These are phyloP conservation scores for Mystacornis crossleyi DNA, from an alignment of 2,113 vertebrate species.

Conservation along the genomic window DNA sequence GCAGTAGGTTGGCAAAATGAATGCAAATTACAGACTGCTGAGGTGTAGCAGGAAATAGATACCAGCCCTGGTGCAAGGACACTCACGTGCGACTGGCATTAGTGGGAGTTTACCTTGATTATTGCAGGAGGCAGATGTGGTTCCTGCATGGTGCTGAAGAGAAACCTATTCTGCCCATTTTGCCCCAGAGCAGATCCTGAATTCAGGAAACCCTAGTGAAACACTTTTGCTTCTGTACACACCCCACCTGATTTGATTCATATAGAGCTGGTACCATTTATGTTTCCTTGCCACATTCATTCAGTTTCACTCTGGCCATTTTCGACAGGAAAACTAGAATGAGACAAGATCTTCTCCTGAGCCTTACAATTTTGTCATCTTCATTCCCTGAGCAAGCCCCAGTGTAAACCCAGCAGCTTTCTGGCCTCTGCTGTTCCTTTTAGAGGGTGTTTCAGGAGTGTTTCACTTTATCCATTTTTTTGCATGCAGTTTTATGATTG, in stretches of 20 bases:
- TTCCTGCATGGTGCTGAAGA: neutral
- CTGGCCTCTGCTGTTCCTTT: neutral
- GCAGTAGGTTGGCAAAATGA: slow-evolving; percentile 20
- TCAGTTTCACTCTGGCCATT: neutral
- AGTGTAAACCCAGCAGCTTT: neutral
- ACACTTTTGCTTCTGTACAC: neutral
- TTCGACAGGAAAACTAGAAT: neutral
- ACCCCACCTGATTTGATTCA: neutral
- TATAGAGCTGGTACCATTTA: neutral
- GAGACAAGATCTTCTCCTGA: neutral
- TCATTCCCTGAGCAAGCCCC: neutral
- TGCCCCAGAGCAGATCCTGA: neutral
- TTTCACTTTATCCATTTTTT: neutral
- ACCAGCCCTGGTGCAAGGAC: neutral
- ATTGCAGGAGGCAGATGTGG: neutral
- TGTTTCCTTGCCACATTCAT: neutral
- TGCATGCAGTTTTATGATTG: neutral
- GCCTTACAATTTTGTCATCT: neutral
- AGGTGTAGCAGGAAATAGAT: slow-evolving; percentile 36
- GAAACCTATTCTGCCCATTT: neutral
- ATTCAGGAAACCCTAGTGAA: neutral
- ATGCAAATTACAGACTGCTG: slow-evolving; percentile 28
- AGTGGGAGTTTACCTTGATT: neutral
- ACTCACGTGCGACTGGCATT: neutral
- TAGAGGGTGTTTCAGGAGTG: neutral